Base-by-base conservation (phyloP, 2,797 vertebrate species). In the Megaceryle alcyon region DNA sequence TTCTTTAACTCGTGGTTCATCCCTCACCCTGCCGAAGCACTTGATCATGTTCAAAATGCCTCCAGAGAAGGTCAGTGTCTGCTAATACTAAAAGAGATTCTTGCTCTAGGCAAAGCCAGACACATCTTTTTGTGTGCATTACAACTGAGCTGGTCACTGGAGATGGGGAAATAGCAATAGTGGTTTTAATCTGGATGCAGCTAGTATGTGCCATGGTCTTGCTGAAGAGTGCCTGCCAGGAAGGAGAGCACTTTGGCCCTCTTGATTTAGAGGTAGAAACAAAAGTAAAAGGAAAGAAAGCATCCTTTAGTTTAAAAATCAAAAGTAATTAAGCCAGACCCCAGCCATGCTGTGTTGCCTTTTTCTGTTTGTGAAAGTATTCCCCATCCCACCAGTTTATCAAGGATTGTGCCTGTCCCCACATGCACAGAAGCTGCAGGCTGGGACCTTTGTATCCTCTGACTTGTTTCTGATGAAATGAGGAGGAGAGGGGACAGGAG, bases 1-100 rank as follows among this genome's bases (percentile, higher is more conserved):
- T 97, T 98, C 88, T 90, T 98, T 82, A 98, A 98, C 88, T 88
- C 98, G 94, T 98, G 98, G 98, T 98, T 97, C 96, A 96, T 98
- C 80, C 98, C 98, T 28, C 97, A 98, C 39, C 88, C 97, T 96
- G 92, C 97, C 3, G 94, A 99, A 88, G 96, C 98, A 39, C 97
- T 99, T 99, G 53, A 77, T 94, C 83, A 95, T 97, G 97, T 98
- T 98, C 97, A 98, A 97, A 97, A 97, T 54, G 2, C 90, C 98
- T 69, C 95, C 97, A 35, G 97, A 98, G 69, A 95, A 97, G 96
- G 97, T 98, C 77, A 90, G 96, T 92, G 49, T 61, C 76, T 82
- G 57, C 54, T 86, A 64, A 81, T 59, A 46, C 19, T 82, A 20
- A 46, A 65, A 43, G 61, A 70, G 65, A 78, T 15, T 68, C 77